phyloP scores from a whole-genome alignment of 37 sponge, comb jelly and placozoan species.

The Trichoplax adhaerens region DNA sequence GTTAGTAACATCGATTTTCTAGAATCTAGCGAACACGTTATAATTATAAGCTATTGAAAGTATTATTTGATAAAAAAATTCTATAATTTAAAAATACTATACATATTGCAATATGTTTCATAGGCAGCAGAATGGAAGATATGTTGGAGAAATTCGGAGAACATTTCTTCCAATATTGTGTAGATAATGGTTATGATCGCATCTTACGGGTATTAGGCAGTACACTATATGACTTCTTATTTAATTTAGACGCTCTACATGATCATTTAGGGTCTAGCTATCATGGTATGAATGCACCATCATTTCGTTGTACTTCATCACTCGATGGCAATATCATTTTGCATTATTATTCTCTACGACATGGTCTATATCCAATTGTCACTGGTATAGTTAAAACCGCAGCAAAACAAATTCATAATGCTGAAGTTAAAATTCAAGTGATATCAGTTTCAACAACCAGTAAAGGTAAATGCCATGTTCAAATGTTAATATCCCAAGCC shows the following conservation, averaged over 20 bases:
- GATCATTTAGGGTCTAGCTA: constrained; percentile 48
- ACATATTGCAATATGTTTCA: too few species aligned
- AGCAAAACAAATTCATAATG: constrained; percentile 25
- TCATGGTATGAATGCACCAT: constrained; percentile 52
- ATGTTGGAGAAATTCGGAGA: constrained; percentile 42
- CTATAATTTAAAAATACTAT: too few species aligned
- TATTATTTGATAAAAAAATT: too few species aligned
- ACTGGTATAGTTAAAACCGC: constrained; percentile 46
- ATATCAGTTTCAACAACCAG: too few species aligned
- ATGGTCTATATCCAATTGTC: constrained; percentile 36
- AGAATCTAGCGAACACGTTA: too few species aligned
- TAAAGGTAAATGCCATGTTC: too few species aligned
- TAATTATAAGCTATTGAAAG: too few species aligned
- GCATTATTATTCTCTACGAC: constrained; percentile 42
- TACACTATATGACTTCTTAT: constrained; percentile 34
- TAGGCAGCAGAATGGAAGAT: neutral
- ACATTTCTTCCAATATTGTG: constrained; percentile 34
- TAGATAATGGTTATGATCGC: constrained; percentile 40
- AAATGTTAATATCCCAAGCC: too few species aligned
- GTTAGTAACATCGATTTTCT: too few species aligned
- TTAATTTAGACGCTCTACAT: constrained; percentile 59
- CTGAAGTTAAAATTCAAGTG: constrained; percentile 19
- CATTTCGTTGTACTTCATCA: constrained; percentile 38
- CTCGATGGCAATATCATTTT: constrained; percentile 10
- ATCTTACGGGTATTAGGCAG: constrained; percentile 37